Base-by-base conservation (phyloP, 1,140 invertebrate genomes). In the Drosophila pruinosa region DNA sequence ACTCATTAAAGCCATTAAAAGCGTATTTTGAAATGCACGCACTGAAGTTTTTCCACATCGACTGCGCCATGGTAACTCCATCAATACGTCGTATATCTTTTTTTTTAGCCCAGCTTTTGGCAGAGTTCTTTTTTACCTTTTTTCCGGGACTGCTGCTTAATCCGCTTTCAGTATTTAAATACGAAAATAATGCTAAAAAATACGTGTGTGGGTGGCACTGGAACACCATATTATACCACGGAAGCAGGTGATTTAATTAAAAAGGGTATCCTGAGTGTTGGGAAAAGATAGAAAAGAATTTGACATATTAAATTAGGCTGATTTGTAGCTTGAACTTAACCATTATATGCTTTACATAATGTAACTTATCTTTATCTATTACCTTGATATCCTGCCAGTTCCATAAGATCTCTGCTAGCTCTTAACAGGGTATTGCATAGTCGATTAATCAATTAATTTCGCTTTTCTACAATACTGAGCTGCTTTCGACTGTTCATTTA, bases 111-210 rank as follows among this genome's bases (percentile, higher is more conserved):
- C 61, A 72, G 76, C 61, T 83, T 72, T 85, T 72, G 43, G 58
- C 41, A 26, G 36, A 50, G 59, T 59, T 50, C 47, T 54, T 59
- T 36, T 31, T 15, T 4, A 14, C n/a, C 8, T 48, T 53, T 43
- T 43, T 8, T 45, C 21, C 17, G 26, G 28, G 24, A 19, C 14
- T 63, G 62, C 31, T 41, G 34, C 48, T 88, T 88, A 89, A 88
- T 88, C 82, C 82, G 78, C 83, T 88, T 88, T 75, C 70, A 75
- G 83, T 82, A 88, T 82, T 88, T 89, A 88, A 88, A 89, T 89
- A 72, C 83, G 75, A 82, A 82, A 83, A 88, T 88, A 72, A 88
- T 82, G 64, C 53, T 64, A 64, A 75, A 88, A 88, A 56, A 64
- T 73, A 15, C 45, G 43, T 47, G 43, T 41, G 39, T 38, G 43